Evolutionary conservation across 1,140 invertebrate species (phyloP).

Genomic region (Zaprionus africanus): DNA sequence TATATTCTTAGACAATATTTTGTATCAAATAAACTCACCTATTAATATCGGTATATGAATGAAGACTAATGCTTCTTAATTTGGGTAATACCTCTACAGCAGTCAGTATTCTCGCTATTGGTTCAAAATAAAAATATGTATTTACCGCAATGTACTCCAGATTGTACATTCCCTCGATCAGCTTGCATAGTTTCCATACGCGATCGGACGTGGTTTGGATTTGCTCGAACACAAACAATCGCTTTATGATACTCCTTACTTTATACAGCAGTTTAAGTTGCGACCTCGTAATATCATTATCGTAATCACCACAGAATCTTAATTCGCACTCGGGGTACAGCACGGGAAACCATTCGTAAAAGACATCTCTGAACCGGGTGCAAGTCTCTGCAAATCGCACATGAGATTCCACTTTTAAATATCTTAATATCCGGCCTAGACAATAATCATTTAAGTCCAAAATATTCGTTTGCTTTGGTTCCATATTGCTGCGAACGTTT

Average conservation of each 20-base stretch:
- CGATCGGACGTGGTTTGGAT: not conserved
- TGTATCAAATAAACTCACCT: not conserved
- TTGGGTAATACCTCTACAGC: not conserved
- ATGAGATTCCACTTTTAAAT: constrained; percentile 11
- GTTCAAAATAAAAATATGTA: not conserved
- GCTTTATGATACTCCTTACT: not conserved
- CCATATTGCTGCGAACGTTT: not conserved
- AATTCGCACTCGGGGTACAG: not conserved
- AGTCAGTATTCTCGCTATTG: not conserved
- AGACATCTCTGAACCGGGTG: not conserved
- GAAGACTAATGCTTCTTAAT: not conserved
- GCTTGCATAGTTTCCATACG: not conserved
- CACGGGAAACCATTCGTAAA: not conserved
- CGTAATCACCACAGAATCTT: not conserved
- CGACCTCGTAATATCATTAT: not conserved
- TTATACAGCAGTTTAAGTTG: not conserved
- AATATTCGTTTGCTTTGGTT: constrained; percentile 4
- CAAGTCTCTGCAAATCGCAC: not conserved
- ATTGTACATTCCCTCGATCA: not conserved
- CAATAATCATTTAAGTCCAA: constrained; percentile 32
- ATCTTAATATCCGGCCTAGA: constrained; percentile 18
- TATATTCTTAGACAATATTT: not conserved
- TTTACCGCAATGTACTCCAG: not conserved
- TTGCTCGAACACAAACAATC: not conserved
- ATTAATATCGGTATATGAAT: not conserved